phyloP scores from a whole-genome alignment of 2,888 invertebrate genomes.

The Harpagoxenus sublaevis region DNA sequence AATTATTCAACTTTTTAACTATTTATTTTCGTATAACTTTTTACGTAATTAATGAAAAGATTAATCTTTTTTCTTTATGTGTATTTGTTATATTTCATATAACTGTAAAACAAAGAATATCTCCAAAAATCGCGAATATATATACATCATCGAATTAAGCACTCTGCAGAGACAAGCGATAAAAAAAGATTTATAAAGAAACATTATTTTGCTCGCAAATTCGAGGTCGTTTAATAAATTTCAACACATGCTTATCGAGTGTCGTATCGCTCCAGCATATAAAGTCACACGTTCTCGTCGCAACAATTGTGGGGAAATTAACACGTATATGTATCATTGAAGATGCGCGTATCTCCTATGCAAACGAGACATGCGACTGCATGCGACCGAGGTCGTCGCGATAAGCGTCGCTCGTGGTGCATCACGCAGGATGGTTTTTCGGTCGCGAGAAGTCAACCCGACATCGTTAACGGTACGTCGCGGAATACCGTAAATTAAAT shows the following conservation, averaged over 20 bases:
- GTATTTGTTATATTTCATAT: background rate
- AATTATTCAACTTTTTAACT: background rate
- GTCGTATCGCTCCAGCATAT: constrained; percentile 35
- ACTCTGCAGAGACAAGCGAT: background rate
- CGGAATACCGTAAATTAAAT: constrained; percentile 57
- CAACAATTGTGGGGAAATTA: constrained; percentile 70
- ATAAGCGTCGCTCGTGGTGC: constrained; percentile 49
- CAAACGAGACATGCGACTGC: constrained; percentile 54
- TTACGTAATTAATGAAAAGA: background rate
- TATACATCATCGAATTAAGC: background rate
- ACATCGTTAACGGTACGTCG: constrained; percentile 57
- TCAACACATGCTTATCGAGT: constrained; percentile 54
- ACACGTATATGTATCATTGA: constrained; percentile 67
- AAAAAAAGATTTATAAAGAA: constrained; percentile 1
- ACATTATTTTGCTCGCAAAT: constrained; percentile 1
- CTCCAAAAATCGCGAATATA: background rate
- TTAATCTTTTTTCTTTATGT: background rate
- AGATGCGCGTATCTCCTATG: constrained; percentile 56
- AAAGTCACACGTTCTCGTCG: constrained; percentile 70
- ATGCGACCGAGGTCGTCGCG: constrained; percentile 37
- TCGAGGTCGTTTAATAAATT: constrained; percentile 59
- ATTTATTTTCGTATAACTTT: background rate
- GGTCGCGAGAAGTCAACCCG: constrained; percentile 22
- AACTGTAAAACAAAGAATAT: background rate
- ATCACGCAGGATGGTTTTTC: constrained; percentile 9